Conservation (phyloP, 2,797 vertebrate genomes). For the Syncerus caffer region DNA sequence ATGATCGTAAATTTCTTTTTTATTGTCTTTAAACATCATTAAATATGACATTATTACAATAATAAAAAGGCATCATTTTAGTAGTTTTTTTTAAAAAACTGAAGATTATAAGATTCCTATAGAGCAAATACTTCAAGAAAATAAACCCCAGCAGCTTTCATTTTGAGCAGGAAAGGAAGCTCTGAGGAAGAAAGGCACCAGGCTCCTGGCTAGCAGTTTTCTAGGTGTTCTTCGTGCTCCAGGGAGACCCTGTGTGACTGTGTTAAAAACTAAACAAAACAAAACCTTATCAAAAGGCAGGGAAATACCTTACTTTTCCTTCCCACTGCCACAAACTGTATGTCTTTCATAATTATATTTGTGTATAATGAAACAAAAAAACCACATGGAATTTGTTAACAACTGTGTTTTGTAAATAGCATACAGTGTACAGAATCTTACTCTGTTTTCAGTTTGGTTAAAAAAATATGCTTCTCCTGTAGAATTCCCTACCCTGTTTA, state of each 20-base stretch:
- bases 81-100: background rate
- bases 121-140: constrained; percentile 6
- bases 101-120: background rate
- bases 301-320: background rate
- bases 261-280: background rate
- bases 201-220: background rate
- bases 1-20: constrained; percentile 11
- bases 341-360: background rate
- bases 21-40: background rate
- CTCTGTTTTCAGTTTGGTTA: background rate
- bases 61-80: background rate
- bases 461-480: background rate
- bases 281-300: background rate
- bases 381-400: background rate
- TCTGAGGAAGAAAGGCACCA: background rate
- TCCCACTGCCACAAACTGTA: background rate
- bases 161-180: background rate
- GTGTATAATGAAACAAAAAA: background rate
- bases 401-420: background rate
- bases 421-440: background rate
- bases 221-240: background rate
- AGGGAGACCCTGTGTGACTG: background rate
- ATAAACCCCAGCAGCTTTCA: background rate
- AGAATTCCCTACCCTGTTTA: background rate
- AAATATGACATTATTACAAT: background rate